Base-by-base conservation (phyloP, 2,113 vertebrate species). In the Heterotis niloticus region DNA sequence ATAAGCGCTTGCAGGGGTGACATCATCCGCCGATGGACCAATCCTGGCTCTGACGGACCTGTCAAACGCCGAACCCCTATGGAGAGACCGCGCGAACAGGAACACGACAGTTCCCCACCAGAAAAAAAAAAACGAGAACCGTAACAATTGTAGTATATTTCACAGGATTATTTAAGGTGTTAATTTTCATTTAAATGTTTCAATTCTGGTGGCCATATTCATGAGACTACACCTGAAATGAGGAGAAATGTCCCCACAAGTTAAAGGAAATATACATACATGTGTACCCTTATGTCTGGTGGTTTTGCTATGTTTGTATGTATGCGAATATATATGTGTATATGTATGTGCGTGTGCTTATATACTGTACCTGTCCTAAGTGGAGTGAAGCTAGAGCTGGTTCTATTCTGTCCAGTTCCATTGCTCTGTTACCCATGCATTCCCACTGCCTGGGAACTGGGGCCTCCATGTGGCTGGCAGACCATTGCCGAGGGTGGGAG, bases 391-490 rank as follows among this genome's bases (percentile, higher is more conserved):
- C 86, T n/a, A 20, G 23, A 84, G 62, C 11, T 14, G 24, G 29
- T 78, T 81, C 66, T 56, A 68, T 76, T 82, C 79, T 81, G 81
- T 78, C 71, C 81, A 64, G 80, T 77, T 84, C 80, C 75, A 75
- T 72, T 77, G 51, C 66, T 84, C 65, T 78, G 82, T 85, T 84
- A 88, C 86, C 85, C 87, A 84, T 82, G 84, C 88, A 90, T 91
- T 92, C 87, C 82, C 85, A 82, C 82, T 83, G 84, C 87, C 85
- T 92, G 89, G 88, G 90, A 92, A 90, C 87, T 80, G 79, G 84
- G 82, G 34, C 71, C 64, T 81, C 80, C 82, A 82, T 86, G 77
- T 82, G 84, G 87, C 80, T 75, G 85, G 72, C 86, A 82, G 81
- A 82, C 82, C 85, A 80, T 82, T 59, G 77, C 76, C 76, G 68